Percentiles rank a stretch among this genome's conserved stretches.
These are phyloP conservation scores for Xanthostigma xanthostigma DNA, from an alignment of 2,888 invertebrate genomes.

Conservation along the genomic window DNA sequence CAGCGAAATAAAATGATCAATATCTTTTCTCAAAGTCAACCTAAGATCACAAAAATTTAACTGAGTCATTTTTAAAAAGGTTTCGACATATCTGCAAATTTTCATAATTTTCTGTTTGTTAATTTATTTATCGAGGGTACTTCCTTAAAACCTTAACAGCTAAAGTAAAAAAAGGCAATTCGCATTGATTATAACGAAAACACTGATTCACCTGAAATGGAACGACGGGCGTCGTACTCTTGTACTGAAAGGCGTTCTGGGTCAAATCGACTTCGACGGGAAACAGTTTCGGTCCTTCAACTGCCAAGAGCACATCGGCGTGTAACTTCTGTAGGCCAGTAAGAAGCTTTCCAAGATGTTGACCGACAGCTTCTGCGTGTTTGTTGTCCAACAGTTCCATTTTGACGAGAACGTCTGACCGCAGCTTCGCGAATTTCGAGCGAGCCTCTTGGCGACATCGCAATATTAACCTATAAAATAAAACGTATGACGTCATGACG, in stretches of 20 bases:
- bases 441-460: constrained; percentile 93
- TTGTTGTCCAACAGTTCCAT: constrained; percentile 95
- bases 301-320: constrained; percentile 30
- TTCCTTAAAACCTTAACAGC: not conserved
- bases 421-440: constrained; percentile 63
- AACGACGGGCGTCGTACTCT: constrained; percentile 40
- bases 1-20: too few species aligned
- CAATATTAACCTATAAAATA: constrained; percentile 55
- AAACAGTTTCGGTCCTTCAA: constrained; percentile 65
- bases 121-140: too few species aligned
- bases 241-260: constrained; percentile 83
- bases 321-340: constrained; percentile 54
- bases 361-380: constrained; percentile 91
- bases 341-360: constrained; percentile 68
- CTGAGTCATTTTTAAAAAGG: too few species aligned
- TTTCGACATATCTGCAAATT: too few species aligned
- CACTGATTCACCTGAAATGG: constrained; percentile 16
- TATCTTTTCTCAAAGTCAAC: too few species aligned
- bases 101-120: too few species aligned
- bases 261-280: constrained; percentile 94
- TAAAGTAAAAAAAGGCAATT: not conserved
- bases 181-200: too few species aligned
- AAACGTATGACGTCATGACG: not conserved
- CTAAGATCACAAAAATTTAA: too few species aligned
- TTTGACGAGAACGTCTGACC: constrained; percentile 89